A percentile compares a stretch with the other conserved stretches of the same genome.
These are phyloP conservation scores for Acanthosepion esculentum DNA, from an alignment of 2,888 invertebrate genomes.

Conservation along the genomic window DNA sequence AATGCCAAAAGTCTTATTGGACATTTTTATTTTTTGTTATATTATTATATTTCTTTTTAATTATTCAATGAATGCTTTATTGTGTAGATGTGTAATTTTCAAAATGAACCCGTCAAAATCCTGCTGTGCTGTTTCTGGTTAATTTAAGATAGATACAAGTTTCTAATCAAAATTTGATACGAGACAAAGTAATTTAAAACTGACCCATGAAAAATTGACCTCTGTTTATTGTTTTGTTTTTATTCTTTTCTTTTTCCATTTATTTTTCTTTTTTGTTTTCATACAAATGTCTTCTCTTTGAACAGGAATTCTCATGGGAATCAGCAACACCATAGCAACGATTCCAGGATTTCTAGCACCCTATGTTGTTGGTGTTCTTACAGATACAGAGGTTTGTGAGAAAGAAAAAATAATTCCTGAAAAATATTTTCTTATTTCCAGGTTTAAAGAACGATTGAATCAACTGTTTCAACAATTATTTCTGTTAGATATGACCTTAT, in stretches of 20 bases:
- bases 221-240: too few species aligned
- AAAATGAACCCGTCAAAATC: not conserved
- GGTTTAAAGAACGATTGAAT: too few species aligned
- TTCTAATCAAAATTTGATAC: not conserved
- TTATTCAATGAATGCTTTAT: not conserved
- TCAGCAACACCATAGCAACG: conserved; percentile 54
- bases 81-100: not conserved
- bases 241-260: not conserved
- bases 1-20: not conserved
- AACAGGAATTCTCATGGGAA: conserved; percentile 52
- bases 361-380: conserved; percentile 48
- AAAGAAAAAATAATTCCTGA: not conserved
- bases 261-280: not conserved
- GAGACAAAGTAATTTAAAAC: not conserved
- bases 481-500: too few species aligned
- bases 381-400: conserved; percentile 43
- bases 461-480: too few species aligned
- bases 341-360: conserved; percentile 54
- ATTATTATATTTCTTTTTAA: too few species aligned
- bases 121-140: not conserved
- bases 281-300: not conserved
- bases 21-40: too few species aligned
- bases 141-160: not conserved
- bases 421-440: not conserved
- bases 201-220: not conserved